phyloP scores from a whole-genome alignment of 2,888 invertebrate genomes.

The Drosophila koepferae region DNA sequence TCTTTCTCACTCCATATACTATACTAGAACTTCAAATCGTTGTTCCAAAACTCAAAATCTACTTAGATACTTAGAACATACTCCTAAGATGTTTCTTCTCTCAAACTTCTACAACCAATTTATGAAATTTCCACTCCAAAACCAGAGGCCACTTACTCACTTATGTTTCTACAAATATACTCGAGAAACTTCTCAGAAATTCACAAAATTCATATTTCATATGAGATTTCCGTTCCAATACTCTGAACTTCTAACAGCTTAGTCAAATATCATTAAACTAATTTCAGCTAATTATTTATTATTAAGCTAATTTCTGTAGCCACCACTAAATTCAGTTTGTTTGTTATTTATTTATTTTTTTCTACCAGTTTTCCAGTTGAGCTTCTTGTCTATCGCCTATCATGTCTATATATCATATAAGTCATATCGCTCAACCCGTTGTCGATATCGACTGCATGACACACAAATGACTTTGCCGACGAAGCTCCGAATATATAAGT shows the following conservation, averaged over 20 bases:
- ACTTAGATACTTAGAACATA: background rate
- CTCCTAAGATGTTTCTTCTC: background rate
- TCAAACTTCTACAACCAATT: background rate
- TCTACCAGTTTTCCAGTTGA: slow-evolving; percentile 1
- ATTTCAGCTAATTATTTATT: slow-evolving; percentile 14
- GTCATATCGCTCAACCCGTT: slow-evolving; percentile 14
- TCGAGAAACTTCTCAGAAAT: background rate
- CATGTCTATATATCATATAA: slow-evolving; percentile 10
- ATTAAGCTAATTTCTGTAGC: slow-evolving; percentile 10
- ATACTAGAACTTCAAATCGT: background rate
- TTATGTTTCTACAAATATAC: background rate
- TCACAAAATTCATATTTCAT: background rate
- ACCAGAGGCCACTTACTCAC: background rate
- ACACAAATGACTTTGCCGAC: slow-evolving; percentile 38
- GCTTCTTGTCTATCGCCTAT: background rate
- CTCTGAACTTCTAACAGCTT: slow-evolving; percentile 3
- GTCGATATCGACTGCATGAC: slow-evolving; percentile 29
- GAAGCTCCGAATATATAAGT: background rate
- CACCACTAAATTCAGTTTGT: background rate
- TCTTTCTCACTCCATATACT: background rate
- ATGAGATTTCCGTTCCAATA: slow-evolving; percentile 2
- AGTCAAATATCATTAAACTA: slow-evolving; percentile 15
- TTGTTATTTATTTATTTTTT: background rate
- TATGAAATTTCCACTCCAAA: background rate
- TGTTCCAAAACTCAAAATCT: background rate